Base-by-base conservation (phyloP, 2,888 invertebrate species). In the Pteria penguin region DNA sequence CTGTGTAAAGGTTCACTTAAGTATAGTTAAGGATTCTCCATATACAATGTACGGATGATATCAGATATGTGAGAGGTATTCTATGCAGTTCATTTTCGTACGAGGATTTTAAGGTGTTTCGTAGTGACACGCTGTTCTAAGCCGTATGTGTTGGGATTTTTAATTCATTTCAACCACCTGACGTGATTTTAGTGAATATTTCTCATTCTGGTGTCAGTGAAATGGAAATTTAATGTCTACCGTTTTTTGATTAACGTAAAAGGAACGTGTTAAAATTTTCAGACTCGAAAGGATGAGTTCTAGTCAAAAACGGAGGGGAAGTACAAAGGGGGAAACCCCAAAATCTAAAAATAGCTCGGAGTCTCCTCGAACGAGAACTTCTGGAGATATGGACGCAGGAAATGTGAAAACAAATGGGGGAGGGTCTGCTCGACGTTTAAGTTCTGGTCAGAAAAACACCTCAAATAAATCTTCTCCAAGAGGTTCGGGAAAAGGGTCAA, bases 261-360 rank as follows among this genome's bases (percentile, higher is more conserved):
- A 55, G 14, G 14, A 14, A 8, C 45, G 8, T 45, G 14, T 8
- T 45, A 45, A 14, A 45, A 45, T 14, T 45, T 55, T 55, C 24
- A 18, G 24, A 55, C n/a, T 18, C 4, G 27, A 2, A 60, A 68
- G 26, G 8, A 68, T 68, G 68, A 68, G 55, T 24, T 24, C 55
- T 32, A 55, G 57, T 57, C 31, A 29, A 32, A 58, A 32, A 67
- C 18, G 67, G 32, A 14, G 55, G 11, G 45, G 36, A 54, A 52
- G 67, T 18, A 32, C 26, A 18, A 52, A 67, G 67, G 52, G 54
- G 31, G 67, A 29, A 27, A 18, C 29, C 27, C 29, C 67, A 24
- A 67, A 45, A 65, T 14, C 33, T 2, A 65, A 65, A 26, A 31
- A 65, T 14, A 22, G 65, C 3, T 27, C 65, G 24, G 36, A 65